These are phyloP conservation scores for Eulemur rufifrons DNA, from an alignment of 2,113 vertebrate species.

Conservation along the genomic window DNA sequence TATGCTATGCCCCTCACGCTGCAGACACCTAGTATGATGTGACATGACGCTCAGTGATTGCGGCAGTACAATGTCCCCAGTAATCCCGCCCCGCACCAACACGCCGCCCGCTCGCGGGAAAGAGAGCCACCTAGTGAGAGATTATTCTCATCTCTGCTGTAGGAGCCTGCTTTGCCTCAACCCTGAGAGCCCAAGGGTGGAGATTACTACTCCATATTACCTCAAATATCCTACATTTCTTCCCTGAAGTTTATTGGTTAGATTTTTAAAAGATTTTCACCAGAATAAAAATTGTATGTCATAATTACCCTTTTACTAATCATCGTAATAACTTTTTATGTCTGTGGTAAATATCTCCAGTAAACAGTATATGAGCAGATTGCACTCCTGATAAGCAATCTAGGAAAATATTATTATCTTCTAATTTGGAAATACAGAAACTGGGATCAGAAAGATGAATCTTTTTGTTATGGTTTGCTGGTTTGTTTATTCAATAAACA, in stretches of 20 bases:
- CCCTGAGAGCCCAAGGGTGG: not conserved
- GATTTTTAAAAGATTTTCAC: constrained; percentile 2
- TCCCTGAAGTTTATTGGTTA: not conserved
- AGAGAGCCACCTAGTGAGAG: constrained; percentile 71
- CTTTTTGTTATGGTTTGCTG: not conserved
- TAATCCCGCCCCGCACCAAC: not conserved
- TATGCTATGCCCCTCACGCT: not conserved
- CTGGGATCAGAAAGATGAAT: not conserved
- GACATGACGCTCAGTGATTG: not conserved
- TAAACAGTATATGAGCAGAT: not conserved
- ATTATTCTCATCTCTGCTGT: not conserved
- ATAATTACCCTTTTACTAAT: not conserved
- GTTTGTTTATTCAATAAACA: constrained; percentile 14
- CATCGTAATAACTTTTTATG: not conserved
- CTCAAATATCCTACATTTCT: not conserved
- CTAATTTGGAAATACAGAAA: not conserved
- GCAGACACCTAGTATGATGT: not conserved
- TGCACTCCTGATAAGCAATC: not conserved
- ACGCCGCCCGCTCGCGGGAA: not conserved
- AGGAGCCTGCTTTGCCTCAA: not conserved
- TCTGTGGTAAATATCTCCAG: not conserved
- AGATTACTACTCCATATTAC: not conserved
- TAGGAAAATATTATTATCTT: not conserved
- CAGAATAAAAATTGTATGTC: not conserved
- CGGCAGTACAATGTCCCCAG: not conserved